Base-by-base conservation (phyloP, 2,888 invertebrate species). In the Acrocyrtus sp. region DNA sequence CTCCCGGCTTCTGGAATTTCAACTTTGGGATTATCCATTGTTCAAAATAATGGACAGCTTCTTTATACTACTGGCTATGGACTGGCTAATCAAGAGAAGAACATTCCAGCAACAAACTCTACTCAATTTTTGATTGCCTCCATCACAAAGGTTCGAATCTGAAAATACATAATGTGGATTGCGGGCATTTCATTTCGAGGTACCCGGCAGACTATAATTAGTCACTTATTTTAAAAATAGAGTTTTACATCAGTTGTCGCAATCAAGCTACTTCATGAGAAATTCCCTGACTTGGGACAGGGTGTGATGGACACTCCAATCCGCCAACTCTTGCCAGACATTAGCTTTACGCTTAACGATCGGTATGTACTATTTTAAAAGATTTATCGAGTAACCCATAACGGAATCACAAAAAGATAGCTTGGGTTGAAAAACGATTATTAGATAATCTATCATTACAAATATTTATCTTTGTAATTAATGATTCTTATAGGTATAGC, bases 281-380 rank as follows among this genome's bases (percentile, higher is more conserved):
- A 53, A 29, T 77, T 75, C 29, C 77, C 75, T 3, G 56, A 67
- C 15, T 19, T 68, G 17, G 73, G 73, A 21, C 45, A 39, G 1
- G 24, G 8, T 1, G 74, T 60, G 6, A 29, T 77, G 54, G 73
- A 77, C 27, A 41, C 19, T 0, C 77, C 77, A 0, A 72, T 77
- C n/a, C 27, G 53, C 5, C 22, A 61, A 34, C 45, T 77, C n/a
- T n/a, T n/a, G n/a, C n/a, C n/a, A n/a, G n/a, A n/a, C 17, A n/a
- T 19, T 15, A 60, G 60, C n/a, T 58, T 68, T 26, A 60, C 60
- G 19, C 21, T 68, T 2, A 75, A 54, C 43, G 78, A 78, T 48
- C 51, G 76, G 76, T 78, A n/a, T n/a, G n/a, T n/a, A n/a, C n/a
- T n/a, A n/a, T n/a, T n/a, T n/a, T n/a, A n/a, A n/a, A n/a, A n/a